A percentile compares a stretch with the other conserved stretches of the same genome.
Conservation (phyloP, 2,113 vertebrate genomes). For the Elachura formosa region DNA sequence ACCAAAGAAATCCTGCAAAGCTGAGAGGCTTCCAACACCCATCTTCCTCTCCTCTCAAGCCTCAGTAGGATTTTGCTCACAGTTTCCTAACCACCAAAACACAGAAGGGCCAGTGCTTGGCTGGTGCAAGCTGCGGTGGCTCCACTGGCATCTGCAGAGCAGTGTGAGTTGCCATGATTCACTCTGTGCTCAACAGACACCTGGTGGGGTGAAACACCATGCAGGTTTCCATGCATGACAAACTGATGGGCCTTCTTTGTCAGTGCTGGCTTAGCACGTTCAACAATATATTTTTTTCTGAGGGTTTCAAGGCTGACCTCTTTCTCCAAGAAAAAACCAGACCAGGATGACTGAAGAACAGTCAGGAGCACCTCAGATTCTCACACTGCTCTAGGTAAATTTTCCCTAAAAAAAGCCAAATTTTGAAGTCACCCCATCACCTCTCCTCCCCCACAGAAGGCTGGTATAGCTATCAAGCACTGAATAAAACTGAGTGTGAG, state of each 20-base stretch:
- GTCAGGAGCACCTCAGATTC: neutral
- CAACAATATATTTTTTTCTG: neutral
- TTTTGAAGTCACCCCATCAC: neutral
- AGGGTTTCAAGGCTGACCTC: neutral
- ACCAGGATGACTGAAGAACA: neutral
- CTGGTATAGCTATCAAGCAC: neutral
- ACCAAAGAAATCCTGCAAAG: constrained; percentile 15
- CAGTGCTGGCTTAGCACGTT: neutral
- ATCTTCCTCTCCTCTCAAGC: neutral
- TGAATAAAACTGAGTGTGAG: constrained; percentile 17
- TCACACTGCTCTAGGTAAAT: neutral
- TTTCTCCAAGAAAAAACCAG: constrained; percentile 14
- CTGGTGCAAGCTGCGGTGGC: neutral
- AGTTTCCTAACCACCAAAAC: constrained; percentile 18
- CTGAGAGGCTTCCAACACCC: neutral
- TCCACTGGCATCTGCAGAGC: neutral
- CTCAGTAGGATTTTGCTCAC: neutral
- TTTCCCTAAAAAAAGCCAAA: neutral
- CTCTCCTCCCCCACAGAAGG: neutral
- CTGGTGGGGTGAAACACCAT: neutral
- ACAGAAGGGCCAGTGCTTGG: neutral
- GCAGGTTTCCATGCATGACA: neutral
- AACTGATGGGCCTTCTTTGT: neutral
- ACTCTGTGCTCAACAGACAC: neutral
- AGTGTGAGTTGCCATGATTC: neutral